These are phyloP conservation scores for Hemitrygon akajei DNA, from an alignment of 2,797 vertebrate species.

Conservation along the genomic window DNA sequence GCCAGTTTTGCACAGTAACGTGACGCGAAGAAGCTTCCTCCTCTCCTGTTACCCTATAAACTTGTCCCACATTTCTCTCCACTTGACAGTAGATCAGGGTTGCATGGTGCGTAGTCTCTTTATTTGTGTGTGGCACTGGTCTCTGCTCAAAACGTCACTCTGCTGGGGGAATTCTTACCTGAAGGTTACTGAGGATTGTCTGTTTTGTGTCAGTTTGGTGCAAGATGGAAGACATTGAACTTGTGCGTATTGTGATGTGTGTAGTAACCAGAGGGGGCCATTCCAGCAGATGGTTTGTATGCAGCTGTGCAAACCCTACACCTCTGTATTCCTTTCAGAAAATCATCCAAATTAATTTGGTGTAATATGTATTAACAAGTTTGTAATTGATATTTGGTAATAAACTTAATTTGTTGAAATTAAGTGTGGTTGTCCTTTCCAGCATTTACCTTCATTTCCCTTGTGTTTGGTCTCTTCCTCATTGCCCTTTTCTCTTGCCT, in stretches of 20 bases:
- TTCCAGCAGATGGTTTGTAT: neutral
- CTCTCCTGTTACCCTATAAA: neutral
- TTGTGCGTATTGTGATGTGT: conserved; percentile 5
- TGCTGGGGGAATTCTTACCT: neutral
- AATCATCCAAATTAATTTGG: conserved; percentile 6
- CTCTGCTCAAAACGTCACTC: neutral
- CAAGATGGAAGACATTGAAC: neutral
- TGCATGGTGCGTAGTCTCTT: neutral
- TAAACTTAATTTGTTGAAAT: conserved; percentile 33
- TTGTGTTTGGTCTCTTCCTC: neutral
- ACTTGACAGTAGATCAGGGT: neutral
- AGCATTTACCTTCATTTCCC: neutral
- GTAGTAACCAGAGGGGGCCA: neutral
- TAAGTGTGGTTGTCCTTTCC: neutral
- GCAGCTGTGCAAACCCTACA: neutral
- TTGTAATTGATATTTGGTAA: conserved; percentile 36
- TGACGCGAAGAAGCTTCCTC: too few relatives aligned
- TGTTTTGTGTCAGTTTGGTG: neutral
- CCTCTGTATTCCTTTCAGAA: neutral
- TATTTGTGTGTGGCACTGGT: neutral
- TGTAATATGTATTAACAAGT: conserved; percentile 27
- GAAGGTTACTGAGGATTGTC: neutral
- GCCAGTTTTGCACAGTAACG: neutral
- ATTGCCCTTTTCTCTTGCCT: neutral
- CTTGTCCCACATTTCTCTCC: neutral